A percentile compares a stretch with the other conserved stretches of the same genome.
These are phyloP conservation scores for Drosophila niveifrons DNA, from an alignment of 2,888 invertebrate species.

Conservation along the genomic window DNA sequence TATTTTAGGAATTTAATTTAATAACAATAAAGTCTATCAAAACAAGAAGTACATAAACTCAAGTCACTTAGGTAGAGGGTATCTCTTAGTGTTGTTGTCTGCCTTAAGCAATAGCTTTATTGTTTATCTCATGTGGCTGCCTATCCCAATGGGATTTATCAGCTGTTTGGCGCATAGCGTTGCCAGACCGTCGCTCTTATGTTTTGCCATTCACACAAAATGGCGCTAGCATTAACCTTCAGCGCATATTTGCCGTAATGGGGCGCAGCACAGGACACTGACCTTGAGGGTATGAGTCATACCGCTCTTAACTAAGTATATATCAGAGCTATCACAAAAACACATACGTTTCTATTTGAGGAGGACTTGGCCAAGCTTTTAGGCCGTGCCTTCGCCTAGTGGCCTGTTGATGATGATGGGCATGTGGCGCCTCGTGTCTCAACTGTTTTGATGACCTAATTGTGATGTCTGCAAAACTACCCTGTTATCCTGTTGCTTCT, in stretches of 20 bases:
- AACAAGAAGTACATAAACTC: no score
- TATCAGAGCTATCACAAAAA: background rate
- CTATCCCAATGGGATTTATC: background rate
- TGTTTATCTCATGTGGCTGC: background rate
- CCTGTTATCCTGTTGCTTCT: slow-evolving; percentile 44
- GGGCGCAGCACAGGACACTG: slow-evolving; percentile 19
- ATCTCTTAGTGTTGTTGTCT: background rate
- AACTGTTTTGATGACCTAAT: slow-evolving; percentile 57
- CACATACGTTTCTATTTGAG: background rate
- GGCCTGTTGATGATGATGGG: slow-evolving; percentile 43
- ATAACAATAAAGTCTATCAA: no score
- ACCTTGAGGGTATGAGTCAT: slow-evolving; percentile 43
- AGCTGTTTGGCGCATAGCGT: background rate
- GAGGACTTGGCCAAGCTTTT: slow-evolving; percentile 14
- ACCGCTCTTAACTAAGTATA: slow-evolving; percentile 9
- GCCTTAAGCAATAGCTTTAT: background rate
- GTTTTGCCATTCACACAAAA: slow-evolving; percentile 25
- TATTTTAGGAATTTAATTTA: no score
- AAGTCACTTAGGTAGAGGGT: background rate
- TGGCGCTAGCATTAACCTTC: background rate
- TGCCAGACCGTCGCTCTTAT: slow-evolving; percentile 4
- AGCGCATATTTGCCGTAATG: slow-evolving; percentile 2
- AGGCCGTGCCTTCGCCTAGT: background rate
- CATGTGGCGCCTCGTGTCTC: slow-evolving; percentile 52
- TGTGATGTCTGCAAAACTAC: slow-evolving; percentile 38